Evolutionary conservation across 2,113 vertebrate species (phyloP).

Genomic region (Sterrhoptilus dennistouni): DNA sequence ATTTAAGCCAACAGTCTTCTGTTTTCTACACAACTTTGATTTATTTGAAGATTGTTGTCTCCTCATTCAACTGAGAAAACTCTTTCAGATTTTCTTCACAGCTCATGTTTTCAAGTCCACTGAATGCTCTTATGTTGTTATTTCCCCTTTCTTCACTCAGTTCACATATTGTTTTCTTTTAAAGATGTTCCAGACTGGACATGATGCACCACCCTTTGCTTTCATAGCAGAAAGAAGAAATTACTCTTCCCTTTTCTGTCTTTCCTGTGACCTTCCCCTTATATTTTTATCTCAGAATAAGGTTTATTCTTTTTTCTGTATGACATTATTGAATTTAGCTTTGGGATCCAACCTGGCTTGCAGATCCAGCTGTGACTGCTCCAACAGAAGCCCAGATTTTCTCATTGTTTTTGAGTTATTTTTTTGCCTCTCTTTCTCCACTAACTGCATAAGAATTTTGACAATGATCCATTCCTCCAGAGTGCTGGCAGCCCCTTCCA

Average conservation of each 20-base stretch:
- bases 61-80: background rate
- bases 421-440: background rate
- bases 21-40: background rate
- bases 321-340: background rate
- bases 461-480: constrained; percentile 28
- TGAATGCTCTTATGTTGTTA: background rate
- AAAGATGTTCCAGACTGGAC: background rate
- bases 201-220: background rate
- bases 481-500: background rate
- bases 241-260: background rate
- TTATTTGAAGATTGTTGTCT: background rate
- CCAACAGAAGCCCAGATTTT: background rate
- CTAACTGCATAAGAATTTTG: background rate
- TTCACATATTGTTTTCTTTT: background rate
- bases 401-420: background rate
- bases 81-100: background rate
- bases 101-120: background rate
- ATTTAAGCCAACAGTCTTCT: background rate
- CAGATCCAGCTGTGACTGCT: background rate
- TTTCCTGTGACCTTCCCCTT: background rate
- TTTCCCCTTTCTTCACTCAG: background rate
- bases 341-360: background rate
- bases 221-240: background rate
- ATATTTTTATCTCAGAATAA: background rate
- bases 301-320: background rate